Percentiles rank a stretch among this genome's conserved stretches.
These are phyloP conservation scores for Catocala nupta DNA, from an alignment of 2,888 invertebrate species.

Conservation along the genomic window DNA sequence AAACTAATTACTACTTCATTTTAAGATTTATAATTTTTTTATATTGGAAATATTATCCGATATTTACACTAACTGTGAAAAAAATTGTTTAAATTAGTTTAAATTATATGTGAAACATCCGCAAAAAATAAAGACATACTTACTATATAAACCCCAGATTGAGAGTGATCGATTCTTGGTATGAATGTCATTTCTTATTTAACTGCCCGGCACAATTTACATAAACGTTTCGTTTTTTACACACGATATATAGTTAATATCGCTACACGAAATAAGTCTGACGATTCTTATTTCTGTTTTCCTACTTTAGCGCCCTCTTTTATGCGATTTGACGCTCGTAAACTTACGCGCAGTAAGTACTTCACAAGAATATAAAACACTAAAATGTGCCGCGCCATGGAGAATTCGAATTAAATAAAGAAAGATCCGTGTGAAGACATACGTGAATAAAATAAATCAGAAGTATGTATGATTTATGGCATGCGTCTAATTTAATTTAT, in stretches of 20 bases:
- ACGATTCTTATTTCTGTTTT: conserved; percentile 27
- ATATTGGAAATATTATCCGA: too few species aligned
- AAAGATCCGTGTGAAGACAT: not conserved
- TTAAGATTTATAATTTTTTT: too few species aligned
- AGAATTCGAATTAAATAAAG: conserved; percentile 7
- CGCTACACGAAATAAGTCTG: conserved; percentile 20
- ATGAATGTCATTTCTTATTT: too few species aligned
- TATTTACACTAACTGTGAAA: too few species aligned
- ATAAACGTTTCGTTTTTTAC: too few species aligned
- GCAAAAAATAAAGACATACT: too few species aligned
- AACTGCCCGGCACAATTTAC: too few species aligned
- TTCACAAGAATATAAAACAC: conserved; percentile 32
- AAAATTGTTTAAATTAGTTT: too few species aligned
- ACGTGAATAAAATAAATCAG: not conserved
- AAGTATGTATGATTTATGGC: not conserved
- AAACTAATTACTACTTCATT: too few species aligned
- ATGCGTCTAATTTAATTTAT: not conserved
- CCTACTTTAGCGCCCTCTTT: conserved; percentile 30
- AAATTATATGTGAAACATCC: too few species aligned
- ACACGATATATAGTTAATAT: conserved; percentile 21
- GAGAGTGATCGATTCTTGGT: too few species aligned
- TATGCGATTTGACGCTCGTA: conserved; percentile 40
- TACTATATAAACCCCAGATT: too few species aligned
- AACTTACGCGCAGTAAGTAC: conserved; percentile 27
- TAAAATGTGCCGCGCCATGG: conserved; percentile 29